Evolutionary conservation across 2,888 invertebrate species (phyloP).

Genomic region (Cyaniris semiargus): DNA sequence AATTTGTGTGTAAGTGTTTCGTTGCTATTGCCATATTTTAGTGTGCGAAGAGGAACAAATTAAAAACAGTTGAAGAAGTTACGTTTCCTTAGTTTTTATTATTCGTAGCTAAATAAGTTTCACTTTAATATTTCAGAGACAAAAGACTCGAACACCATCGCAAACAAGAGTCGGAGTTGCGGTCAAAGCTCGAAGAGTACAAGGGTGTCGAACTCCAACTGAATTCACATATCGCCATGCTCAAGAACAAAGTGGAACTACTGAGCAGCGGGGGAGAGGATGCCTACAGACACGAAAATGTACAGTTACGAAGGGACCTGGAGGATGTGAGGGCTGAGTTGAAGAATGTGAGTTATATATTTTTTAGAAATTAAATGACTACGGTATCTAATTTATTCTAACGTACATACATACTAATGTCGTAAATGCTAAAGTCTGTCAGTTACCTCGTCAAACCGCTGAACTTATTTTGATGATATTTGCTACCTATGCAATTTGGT

Average conservation of each 20-base stretch:
- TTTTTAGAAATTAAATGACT: neutral
- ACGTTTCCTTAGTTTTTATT: too few relatives aligned
- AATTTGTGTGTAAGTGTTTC: too few relatives aligned
- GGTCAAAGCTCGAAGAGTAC: conserved; percentile 64
- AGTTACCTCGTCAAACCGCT: too few relatives aligned
- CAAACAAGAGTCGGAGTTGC: conserved; percentile 65
- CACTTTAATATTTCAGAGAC: conserved; percentile 52
- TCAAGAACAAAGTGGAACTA: conserved; percentile 65
- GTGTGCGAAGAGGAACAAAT: too few relatives aligned
- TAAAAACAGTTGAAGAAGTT: too few relatives aligned
- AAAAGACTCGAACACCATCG: conserved; percentile 68
- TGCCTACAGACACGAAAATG: conserved; percentile 61
- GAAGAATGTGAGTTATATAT: conserved; percentile 57
- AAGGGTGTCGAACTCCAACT: conserved; percentile 68
- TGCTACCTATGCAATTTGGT: too few relatives aligned
- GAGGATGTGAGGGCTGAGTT: conserved; percentile 62
- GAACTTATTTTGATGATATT: too few relatives aligned
- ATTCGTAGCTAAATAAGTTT: too few relatives aligned
- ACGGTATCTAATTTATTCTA: too few relatives aligned
- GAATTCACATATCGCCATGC: conserved; percentile 62
- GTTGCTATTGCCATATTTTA: too few relatives aligned
- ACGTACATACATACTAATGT: neutral
- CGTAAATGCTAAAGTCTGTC: neutral
- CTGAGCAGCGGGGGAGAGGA: conserved; percentile 60
- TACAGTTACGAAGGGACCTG: conserved; percentile 58